Evolutionary conservation across 2,797 vertebrate species (phyloP), one percentile per base, ranked within the genome.

Genomic region (Novumbra hubbsi): DNA sequence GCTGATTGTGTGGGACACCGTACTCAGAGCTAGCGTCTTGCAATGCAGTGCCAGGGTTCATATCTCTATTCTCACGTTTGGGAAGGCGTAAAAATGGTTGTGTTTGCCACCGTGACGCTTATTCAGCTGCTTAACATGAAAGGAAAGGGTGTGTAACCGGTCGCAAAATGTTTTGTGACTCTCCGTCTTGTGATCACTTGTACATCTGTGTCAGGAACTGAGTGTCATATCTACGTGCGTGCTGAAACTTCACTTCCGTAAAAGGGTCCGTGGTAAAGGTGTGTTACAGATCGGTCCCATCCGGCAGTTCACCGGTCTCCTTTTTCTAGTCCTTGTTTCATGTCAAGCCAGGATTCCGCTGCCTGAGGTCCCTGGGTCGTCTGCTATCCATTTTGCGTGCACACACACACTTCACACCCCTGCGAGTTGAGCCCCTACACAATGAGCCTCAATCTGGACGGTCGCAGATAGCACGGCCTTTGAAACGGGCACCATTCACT

Each of bases 371-470:
- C 76, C 80, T 24, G 27, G 76, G 78, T 79, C 73, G 77, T 80
- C 28, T 70, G 63, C 81, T 78, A 84, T 84, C 76, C 71, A 78
- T 74, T 66, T 78, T 80, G 60, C 50, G 32, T 73, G 74, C 71
- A 79, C 45, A 15, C 71, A 70, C 68, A 65, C 70, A 73, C n/a
- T 9, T 8, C 55, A 9, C 67, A 7, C 11, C 27, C 34, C 17
- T n/a, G 8, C 34, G 34, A 64, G 14, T 27, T 41, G 68, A 41
- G 65, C 49, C 63, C 64, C 71, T 68, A 73, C 75, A 76, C 83
- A 83, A 87, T 75, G 73, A 76, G 72, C 84, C 80, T 89, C 86
- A 85, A 83, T 90, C 85, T 90, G 89, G 79, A 81, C 74, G 21
- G 78, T 48, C 70, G 81, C 81, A 89, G 90, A 91, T 91, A 91